Evolutionary conservation across 2,888 invertebrate species (phyloP).

Genomic region (Conops quadrifasciatus): DNA sequence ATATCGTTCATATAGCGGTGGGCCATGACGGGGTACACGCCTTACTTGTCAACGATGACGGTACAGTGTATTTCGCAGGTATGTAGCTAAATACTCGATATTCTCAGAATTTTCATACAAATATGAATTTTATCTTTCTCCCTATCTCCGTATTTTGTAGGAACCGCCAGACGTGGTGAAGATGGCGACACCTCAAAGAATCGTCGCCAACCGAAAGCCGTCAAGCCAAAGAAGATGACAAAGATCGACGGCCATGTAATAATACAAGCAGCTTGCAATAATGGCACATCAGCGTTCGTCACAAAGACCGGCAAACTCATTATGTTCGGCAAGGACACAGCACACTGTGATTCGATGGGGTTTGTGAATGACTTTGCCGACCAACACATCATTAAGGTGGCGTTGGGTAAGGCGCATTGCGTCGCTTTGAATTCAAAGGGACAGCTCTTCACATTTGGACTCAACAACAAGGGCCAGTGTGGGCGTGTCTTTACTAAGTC

Average conservation of each 20-base stretch:
- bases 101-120: neutral
- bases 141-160: slow-evolving; percentile 64
- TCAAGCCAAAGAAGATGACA: slow-evolving; percentile 90
- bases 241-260: slow-evolving; percentile 88
- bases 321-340: slow-evolving; percentile 94
- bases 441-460: slow-evolving; percentile 92
- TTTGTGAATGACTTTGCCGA: slow-evolving; percentile 79
- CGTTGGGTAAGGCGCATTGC: slow-evolving; percentile 96
- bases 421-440: slow-evolving; percentile 88
- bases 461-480: slow-evolving; percentile 98
- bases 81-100: slow-evolving; percentile 22
- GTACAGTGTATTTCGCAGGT: slow-evolving; percentile 83
- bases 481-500: slow-evolving; percentile 78
- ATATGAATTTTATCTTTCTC: neutral
- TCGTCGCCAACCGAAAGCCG: slow-evolving; percentile 86
- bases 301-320: slow-evolving; percentile 88
- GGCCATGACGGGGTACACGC: slow-evolving; percentile 96
- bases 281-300: slow-evolving; percentile 92
- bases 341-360: slow-evolving; percentile 81
- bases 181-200: slow-evolving; percentile 87
- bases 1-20: slow-evolving; percentile 80
- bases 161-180: slow-evolving; percentile 90
- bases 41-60: slow-evolving; percentile 90
- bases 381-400: slow-evolving; percentile 76
- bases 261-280: slow-evolving; percentile 88